Conservation (phyloP, 2,797 vertebrate species). For the Ibycter americanus region DNA sequence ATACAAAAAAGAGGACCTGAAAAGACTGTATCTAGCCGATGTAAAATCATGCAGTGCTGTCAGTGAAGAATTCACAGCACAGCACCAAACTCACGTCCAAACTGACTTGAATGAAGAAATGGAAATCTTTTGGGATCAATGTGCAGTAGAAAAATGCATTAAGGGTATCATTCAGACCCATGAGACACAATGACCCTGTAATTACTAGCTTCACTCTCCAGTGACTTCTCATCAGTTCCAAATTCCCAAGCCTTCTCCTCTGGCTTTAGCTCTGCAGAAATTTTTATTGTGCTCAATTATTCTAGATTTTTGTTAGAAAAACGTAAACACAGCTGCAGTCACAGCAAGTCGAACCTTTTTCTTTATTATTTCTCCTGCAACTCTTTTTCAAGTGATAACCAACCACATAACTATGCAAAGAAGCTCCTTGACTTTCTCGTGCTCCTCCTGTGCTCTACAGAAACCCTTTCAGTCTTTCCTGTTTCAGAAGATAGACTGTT, state of each 20-base stretch:
- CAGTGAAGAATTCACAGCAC: background rate
- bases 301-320: background rate
- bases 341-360: background rate
- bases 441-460: background rate
- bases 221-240: slow-evolving; percentile 39
- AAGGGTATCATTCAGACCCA: background rate
- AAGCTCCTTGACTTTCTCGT: background rate
- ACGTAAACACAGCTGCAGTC: background rate
- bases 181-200: slow-evolving; percentile 43
- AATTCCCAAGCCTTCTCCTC: slow-evolving; percentile 4
- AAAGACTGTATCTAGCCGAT: background rate
- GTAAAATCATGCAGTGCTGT: background rate
- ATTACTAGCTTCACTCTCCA: slow-evolving; percentile 59
- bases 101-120: background rate
- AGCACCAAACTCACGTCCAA: background rate
- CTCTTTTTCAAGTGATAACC: background rate
- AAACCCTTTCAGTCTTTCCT: background rate
- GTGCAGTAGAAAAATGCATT: slow-evolving; percentile 29
- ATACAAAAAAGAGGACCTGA: background rate
- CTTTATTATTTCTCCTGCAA: background rate
- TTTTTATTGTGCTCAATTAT: background rate
- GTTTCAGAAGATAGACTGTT: background rate
- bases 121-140: slow-evolving; percentile 14
- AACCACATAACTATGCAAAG: background rate
- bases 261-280: background rate